phyloP scores from a whole-genome alignment of 2,888 invertebrate species.

The Plebejus melissa region DNA sequence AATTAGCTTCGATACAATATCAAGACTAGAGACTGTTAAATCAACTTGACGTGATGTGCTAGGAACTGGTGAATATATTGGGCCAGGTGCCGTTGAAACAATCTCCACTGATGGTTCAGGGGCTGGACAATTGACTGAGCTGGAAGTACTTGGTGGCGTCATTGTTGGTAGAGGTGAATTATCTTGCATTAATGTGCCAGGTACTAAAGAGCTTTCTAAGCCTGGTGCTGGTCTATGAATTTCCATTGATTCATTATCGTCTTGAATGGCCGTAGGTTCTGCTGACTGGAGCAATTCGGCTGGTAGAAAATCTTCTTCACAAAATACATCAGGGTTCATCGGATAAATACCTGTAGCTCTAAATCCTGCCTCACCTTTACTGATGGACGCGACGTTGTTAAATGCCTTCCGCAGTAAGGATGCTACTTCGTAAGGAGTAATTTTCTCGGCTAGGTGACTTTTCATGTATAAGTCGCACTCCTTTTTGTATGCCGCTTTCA shows the following conservation, averaged over 20 bases:
- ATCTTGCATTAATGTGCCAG: too few relatives aligned
- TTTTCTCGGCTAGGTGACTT: constrained; percentile 38
- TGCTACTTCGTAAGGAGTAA: constrained; percentile 45
- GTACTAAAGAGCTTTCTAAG: too few relatives aligned
- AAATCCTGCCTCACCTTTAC: constrained; percentile 46
- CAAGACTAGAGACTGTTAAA: constrained; percentile 33
- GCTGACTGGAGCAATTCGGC: constrained; percentile 24
- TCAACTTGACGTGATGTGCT: constrained; percentile 17
- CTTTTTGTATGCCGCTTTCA: constrained; percentile 39
- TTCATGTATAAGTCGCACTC: constrained; percentile 46
- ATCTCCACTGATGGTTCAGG: too few relatives aligned
- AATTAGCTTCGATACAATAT: too few relatives aligned
- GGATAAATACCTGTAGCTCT: constrained; percentile 44
- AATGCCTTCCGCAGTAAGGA: constrained; percentile 35
- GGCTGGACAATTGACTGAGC: too few relatives aligned
- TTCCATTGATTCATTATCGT: too few relatives aligned
- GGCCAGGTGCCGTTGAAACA: too few relatives aligned
- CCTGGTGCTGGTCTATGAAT: too few relatives aligned
- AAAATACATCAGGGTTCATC: constrained; percentile 41
- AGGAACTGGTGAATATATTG: too few relatives aligned
- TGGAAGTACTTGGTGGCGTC: too few relatives aligned
- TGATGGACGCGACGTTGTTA: constrained; percentile 40
- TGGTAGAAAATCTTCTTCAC: constrained; percentile 40
- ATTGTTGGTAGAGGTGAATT: too few relatives aligned
- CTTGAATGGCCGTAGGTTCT: too few relatives aligned